Conservation (phyloP, 2,797 vertebrate genomes). For the Pseudochirops cupreus region DNA sequence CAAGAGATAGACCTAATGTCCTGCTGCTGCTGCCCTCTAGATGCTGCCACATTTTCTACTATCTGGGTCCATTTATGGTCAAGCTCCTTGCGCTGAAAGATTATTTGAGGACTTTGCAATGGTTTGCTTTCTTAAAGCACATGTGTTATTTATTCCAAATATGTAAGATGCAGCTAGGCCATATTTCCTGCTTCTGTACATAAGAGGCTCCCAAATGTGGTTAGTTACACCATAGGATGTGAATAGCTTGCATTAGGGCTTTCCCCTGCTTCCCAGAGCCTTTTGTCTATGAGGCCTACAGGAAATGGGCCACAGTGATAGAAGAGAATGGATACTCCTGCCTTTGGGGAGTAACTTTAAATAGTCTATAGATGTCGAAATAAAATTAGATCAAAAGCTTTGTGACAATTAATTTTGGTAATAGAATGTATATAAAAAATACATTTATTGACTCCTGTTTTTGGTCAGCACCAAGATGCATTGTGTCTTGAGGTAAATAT, state of each 20-base stretch:
- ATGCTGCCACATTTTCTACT: neutral
- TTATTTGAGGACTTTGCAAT: slow-evolving; percentile 32
- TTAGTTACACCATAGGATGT: slow-evolving; percentile 4
- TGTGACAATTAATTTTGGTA: slow-evolving; percentile 74
- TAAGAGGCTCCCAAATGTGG: neutral
- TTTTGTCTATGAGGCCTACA: slow-evolving; percentile 28
- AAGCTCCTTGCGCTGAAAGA: neutral
- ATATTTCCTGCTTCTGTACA: neutral
- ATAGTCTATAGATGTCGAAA: slow-evolving; percentile 33
- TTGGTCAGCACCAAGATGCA: slow-evolving; percentile 44
- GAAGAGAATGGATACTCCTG: slow-evolving; percentile 28
- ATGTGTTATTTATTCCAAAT: slow-evolving; percentile 19
- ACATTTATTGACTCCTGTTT: neutral
- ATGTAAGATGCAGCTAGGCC: neutral
- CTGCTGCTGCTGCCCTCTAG: neutral
- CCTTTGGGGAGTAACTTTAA: slow-evolving; percentile 47
- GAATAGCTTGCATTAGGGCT: slow-evolving; percentile 13
- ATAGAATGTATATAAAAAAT: slow-evolving; percentile 63
- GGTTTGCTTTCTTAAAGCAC: slow-evolving; percentile 31
- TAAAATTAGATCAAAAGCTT: slow-evolving; percentile 54
- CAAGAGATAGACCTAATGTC: neutral
- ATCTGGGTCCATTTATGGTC: slow-evolving; percentile 29
- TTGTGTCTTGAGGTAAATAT: slow-evolving; percentile 66
- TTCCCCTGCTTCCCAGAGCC: neutral
- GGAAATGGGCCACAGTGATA: slow-evolving; percentile 9